These are phyloP conservation scores for Sebastes schlegelii DNA, from an alignment of 2,113 vertebrate genomes.

Conservation along the genomic window DNA sequence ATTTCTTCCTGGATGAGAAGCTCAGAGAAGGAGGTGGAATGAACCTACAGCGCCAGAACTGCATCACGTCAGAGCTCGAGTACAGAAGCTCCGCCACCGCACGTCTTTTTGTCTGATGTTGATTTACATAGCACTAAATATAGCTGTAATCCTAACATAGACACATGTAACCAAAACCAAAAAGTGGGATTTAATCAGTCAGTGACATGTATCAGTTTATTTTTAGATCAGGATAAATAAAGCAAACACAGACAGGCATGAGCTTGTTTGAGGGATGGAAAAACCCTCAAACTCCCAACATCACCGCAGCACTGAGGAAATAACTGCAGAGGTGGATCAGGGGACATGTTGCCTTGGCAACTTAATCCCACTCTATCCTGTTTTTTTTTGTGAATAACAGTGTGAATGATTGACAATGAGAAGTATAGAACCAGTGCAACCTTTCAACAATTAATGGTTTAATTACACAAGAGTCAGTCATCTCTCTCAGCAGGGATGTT, in stretches of 20 bases:
- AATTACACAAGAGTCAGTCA: neutral
- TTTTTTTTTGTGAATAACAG: constrained; percentile 40
- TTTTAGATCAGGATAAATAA: constrained; percentile 29
- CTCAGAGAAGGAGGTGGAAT: constrained; percentile 41
- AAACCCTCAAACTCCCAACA: constrained; percentile 22
- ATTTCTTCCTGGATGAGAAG: constrained; percentile 42
- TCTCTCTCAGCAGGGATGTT: neutral
- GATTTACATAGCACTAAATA: constrained; percentile 60
- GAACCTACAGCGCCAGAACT: constrained; percentile 30
- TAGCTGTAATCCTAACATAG: constrained; percentile 53
- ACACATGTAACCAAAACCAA: constrained; percentile 14
- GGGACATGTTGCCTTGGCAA: constrained; percentile 81
- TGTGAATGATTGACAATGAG: constrained; percentile 39
- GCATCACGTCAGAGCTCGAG: constrained; percentile 25
- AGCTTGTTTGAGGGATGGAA: constrained; percentile 25
- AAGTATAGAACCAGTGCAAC: neutral
- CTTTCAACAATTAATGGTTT: constrained; percentile 3
- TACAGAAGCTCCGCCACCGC: constrained; percentile 54
- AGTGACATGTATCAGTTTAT: constrained; percentile 25
- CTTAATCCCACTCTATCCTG: constrained; percentile 69
- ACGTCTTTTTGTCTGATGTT: constrained; percentile 30
- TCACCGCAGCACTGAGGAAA: constrained; percentile 31
- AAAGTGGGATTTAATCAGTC: constrained; percentile 45
- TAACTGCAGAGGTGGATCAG: constrained; percentile 67
- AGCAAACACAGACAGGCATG: neutral